Conservation (phyloP, 1,140 invertebrate genomes). For the Hypsibius dujardini region DNA sequence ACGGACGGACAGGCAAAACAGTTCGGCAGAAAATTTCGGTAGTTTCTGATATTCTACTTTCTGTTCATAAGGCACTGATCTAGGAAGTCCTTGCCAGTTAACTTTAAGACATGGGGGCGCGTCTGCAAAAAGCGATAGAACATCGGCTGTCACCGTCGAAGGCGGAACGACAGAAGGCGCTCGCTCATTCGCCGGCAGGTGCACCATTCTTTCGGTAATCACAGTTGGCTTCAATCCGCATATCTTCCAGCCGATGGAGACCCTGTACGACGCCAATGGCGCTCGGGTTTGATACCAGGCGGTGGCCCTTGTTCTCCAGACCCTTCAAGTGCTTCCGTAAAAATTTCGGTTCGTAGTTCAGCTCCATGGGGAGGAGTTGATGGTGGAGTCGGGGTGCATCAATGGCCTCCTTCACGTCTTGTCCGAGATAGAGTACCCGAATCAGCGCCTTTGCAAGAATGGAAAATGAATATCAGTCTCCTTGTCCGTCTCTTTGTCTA, state of each 20-base stretch:
- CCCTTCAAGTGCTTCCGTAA: slow-evolving; percentile 21
- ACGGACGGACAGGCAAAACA: too few relatives aligned
- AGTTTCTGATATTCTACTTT: too few relatives aligned
- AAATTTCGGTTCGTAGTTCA: slow-evolving; percentile 51
- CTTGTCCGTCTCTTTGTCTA: not conserved
- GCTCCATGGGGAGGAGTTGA: slow-evolving; percentile 64
- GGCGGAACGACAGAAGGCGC: too few relatives aligned
- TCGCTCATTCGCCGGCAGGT: slow-evolving; percentile 43
- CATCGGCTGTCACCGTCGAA: too few relatives aligned
- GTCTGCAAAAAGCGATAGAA: too few relatives aligned
- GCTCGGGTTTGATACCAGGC: slow-evolving; percentile 26
- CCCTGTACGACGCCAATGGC: slow-evolving; percentile 50
- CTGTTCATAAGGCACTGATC: too few relatives aligned
- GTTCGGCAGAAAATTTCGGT: too few relatives aligned
- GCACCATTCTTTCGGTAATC: slow-evolving; percentile 63
- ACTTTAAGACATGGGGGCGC: too few relatives aligned
- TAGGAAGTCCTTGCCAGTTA: too few relatives aligned
- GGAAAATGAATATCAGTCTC: slow-evolving; percentile 17
- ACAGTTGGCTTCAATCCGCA: slow-evolving; percentile 51
- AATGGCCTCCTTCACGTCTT: slow-evolving; percentile 67
- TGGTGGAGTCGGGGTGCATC: slow-evolving; percentile 75
- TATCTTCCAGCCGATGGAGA: slow-evolving; percentile 39
- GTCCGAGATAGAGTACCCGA: slow-evolving; percentile 59
- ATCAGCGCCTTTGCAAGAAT: slow-evolving; percentile 46
- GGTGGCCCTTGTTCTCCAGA: slow-evolving; percentile 47